Evolutionary conservation across 2,888 invertebrate species (phyloP), one percentile per base, ranked within the genome.

Genomic region (Carabus problematicus): DNA sequence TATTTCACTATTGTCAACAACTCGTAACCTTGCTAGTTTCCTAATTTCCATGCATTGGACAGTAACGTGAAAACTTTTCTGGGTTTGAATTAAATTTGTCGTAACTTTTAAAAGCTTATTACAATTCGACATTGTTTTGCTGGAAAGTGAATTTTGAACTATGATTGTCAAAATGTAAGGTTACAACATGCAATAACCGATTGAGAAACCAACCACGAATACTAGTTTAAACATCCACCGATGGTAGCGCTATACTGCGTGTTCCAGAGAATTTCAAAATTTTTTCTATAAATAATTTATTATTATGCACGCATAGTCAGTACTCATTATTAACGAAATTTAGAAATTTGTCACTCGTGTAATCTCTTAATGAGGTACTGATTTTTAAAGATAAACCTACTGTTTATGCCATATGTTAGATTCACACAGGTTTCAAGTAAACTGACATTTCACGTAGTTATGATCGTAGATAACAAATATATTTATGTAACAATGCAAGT

Each of bases 1-100:
- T 71, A 99, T 89, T 74, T 92, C 91, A 66, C 97, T 97, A 82
- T 99, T 99, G 82, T 99, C 99, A 1, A 99, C 98, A 6, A 98
- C 96, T 76, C 96, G 85, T 12, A 98, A 83, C 59, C 95, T 85
- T 1, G 93, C 87, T 73, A 94, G 77, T 78, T 91, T 88, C 47
- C 88, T 86, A 58, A 94, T 91, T 82, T 93, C 90, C 77, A 82
- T 86, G 73, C 85, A 81, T 64, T 82, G 78, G 4, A 85, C 74
- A 0, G 90, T 86, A 8, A 88, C 88, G 76, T 90, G 90, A 67
- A 92, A 82, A 64, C 72, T 72, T 70, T 74, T 71, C 71, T 66
- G 61, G 29, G 61, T 39, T 19, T 49, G 58, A n/a, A 66, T 7
- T 39, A 66, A 29, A 16, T 12, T n/a, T 16, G 18, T 39, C 18